Evolutionary conservation across 1,140 invertebrate genomes (phyloP), one percentile per base, ranked within the genome.

Genomic region (Lanistes nyassanus): DNA sequence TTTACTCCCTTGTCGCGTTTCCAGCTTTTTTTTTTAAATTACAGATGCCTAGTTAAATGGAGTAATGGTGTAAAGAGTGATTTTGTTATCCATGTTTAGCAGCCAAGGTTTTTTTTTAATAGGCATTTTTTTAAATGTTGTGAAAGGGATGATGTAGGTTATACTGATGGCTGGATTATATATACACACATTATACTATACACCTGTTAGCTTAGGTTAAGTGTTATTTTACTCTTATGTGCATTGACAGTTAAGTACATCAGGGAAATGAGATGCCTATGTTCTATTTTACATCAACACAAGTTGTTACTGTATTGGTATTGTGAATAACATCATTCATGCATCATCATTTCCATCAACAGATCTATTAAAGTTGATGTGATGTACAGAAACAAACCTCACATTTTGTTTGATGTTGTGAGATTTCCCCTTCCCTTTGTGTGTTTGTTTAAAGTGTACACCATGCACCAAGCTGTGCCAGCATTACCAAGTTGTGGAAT

Each of bases 201-300:
- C 29, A 31, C 56, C 56, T 60, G 56, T 60, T 60, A 60, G 56
- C 23, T 60, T 60, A 60, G 56, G 56, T 60, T 47, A 60, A 60
- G 56, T 60, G 56, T 60, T 60, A 60, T 60, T 60, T 60, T 60
- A 60, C n/a, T 60, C 56, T 60, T 60, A 13, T 60, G 29, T 60
- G 42, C 42, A 60, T 60, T 60, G 29, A 31, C 56, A 60, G 23
- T 31, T 60, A 60, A 72, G 70, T 72, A 72, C 70, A 72, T 72
- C 70, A 72, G 70, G 56, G 70, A 72, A 60, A 60, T 72, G 47
- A 72, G 70, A 58, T 72, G 70, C 37, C 70, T 13, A 55, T 72
- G 42, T 47, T 47, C 42, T 47, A 47, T 47, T 47, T 47, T 47
- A 47, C 42, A 47, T 47, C 42, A 47, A 47, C 42, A 47, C 42